Percentiles rank a stretch among this genome's conserved stretches.
These are phyloP conservation scores for Gallinago nigripennis DNA, from an alignment of 2,797 vertebrate species.

Conservation along the genomic window DNA sequence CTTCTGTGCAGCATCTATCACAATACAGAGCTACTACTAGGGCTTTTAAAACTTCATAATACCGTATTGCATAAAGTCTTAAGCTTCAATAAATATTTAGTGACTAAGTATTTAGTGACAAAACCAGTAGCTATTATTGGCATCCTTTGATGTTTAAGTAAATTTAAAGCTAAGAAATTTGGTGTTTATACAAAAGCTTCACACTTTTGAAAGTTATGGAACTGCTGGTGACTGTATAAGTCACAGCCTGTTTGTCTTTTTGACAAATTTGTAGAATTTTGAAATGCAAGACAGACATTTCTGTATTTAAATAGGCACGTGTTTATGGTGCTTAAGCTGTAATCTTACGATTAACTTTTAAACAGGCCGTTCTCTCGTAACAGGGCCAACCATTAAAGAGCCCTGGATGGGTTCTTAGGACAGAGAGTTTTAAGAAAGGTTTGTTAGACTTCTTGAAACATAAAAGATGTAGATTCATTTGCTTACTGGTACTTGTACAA, in stretches of 20 bases:
- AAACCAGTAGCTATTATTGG: not conserved
- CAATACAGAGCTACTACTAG: not conserved
- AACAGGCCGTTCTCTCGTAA: not conserved
- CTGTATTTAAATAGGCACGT: not conserved
- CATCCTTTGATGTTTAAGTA: not conserved
- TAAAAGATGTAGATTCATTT: not conserved
- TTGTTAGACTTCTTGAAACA: not conserved
- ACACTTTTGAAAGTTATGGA: not conserved
- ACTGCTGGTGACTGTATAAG: not conserved
- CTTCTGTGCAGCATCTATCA: not conserved
- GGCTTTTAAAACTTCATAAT: not conserved
- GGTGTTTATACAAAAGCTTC: not conserved
- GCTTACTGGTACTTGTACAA: not conserved
- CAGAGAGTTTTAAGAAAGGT: not conserved
- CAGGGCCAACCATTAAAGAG: not conserved
- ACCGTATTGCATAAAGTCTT: not conserved
- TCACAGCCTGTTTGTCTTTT: not conserved
- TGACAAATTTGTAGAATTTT: not conserved
- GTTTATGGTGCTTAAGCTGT: not conserved
- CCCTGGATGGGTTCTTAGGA: not conserved
- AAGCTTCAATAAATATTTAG: not conserved
- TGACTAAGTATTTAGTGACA: not conserved
- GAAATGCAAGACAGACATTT: not conserved
- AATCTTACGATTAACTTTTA: not conserved
- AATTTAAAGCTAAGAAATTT: constrained; percentile 8